phyloP scores from a whole-genome alignment of 2,113 vertebrate species.

The Cyprinus carpio region DNA sequence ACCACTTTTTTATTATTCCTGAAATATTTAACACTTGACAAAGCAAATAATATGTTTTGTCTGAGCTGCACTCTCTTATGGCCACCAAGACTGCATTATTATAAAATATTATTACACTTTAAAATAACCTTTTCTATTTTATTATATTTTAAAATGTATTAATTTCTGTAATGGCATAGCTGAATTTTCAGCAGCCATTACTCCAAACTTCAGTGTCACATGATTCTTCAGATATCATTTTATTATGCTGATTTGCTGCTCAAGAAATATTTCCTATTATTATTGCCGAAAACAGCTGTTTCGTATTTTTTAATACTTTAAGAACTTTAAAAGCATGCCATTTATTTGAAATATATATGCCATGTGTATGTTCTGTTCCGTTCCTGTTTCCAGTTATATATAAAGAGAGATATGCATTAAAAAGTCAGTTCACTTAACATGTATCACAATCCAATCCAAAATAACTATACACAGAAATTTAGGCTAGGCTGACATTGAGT shows the following conservation, averaged over 20 bases:
- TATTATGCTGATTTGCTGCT: too few species aligned
- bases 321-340: background rate
- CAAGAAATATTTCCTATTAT: too few species aligned
- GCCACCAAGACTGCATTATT: background rate
- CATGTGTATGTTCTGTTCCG: background rate
- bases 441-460: constrained; percentile 11
- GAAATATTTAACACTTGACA: background rate
- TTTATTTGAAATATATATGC: too few species aligned
- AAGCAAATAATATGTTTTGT: background rate
- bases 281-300: too few species aligned
- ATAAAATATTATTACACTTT: background rate
- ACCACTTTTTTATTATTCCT: background rate
- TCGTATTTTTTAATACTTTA: background rate
- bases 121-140: background rate
- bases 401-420: too few species aligned
- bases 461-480: constrained; percentile 31
- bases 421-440: too few species aligned
- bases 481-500: background rate
- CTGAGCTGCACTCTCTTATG: background rate
- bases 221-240: too few species aligned
- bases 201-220: too few species aligned
- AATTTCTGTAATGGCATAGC: too few species aligned
- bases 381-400: background rate
- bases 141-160: background rate
- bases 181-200: too few species aligned